Base-by-base conservation (phyloP, 2,113 vertebrate species). In the Oenanthe oenanthe region DNA sequence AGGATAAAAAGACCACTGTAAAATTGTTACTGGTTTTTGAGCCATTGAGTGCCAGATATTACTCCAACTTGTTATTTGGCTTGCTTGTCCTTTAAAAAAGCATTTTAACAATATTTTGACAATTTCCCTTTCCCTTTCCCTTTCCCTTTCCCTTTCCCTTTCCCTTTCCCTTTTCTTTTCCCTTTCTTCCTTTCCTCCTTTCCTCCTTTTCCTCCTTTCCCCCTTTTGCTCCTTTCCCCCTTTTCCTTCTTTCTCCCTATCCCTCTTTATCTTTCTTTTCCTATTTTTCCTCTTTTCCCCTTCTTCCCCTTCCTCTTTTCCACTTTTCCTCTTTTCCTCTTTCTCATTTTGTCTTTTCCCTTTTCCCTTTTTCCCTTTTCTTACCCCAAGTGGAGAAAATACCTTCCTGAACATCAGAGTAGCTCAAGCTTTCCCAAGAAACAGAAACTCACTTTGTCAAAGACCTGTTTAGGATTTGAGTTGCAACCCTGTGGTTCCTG, bases 121-220 rank as follows among this genome's bases (percentile, higher is more conserved):
- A 34, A 34, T 34, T 20, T 58, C 5, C 14, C 19, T 42, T 42
- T 42, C 4, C 34, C 28, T 18, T 40, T 14, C 10, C 6, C 20
- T 36, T 36, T 36, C 34, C 34, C 34, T 36, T 36, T 36, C 34
- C 34, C 36, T 31, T 20, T 7, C 13, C 36, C 12, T 31, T 24
- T 22, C 4, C 13, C 15, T 47, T 48, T 18, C 4, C 15, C 7
- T 36, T 47, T 11, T 4, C 11, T 5, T 28, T 21, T 3, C 14
- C 7, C 0, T 31, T 6, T 4, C 17, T 13, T 40, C 14, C 5
- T 4, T 26, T 34, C 18, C 40, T 42, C 40, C 40, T 42, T 36
- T 36, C 34, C 34, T 3, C 14, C 7, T 0, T 31, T 6, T 4
- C 17, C 11, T 40, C 14, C 5, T 4, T 26, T 34, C 18, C 40